Percentiles rank a stretch among this genome's conserved stretches.
phyloP scores from a whole-genome alignment of 2,888 invertebrate species.

The Pheosia tremula region DNA sequence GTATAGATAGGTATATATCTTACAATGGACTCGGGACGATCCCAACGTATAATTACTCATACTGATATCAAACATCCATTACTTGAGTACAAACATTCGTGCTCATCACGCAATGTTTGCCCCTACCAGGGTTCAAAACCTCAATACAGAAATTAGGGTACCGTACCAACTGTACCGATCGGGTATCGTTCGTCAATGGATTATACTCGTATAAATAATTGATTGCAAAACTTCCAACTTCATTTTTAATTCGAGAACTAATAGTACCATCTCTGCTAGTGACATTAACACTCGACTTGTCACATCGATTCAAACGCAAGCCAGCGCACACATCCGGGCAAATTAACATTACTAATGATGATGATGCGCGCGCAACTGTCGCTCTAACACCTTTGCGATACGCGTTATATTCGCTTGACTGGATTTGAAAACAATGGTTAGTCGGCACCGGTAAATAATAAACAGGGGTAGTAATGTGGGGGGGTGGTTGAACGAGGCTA shows the following conservation, averaged over 20 bases:
- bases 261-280: slow-evolving; percentile 31
- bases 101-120: too few relatives aligned
- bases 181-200: too few relatives aligned
- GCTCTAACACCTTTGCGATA: slow-evolving; percentile 10
- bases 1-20: too few relatives aligned
- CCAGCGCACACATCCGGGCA: slow-evolving; percentile 28
- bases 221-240: neutral
- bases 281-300: slow-evolving; percentile 43
- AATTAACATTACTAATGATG: slow-evolving; percentile 42
- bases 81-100: too few relatives aligned
- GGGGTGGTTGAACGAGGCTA: neutral
- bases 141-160: too few relatives aligned
- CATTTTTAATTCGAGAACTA: slow-evolving; percentile 12
- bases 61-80: too few relatives aligned
- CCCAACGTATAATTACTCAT: too few relatives aligned
- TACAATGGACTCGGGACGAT: too few relatives aligned
- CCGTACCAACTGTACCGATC: too few relatives aligned
- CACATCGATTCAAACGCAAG: slow-evolving; percentile 42
- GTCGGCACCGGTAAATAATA: slow-evolving; percentile 11
- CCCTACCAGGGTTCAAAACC: too few relatives aligned
- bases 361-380: slow-evolving; percentile 21
- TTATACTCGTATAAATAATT: too few relatives aligned
- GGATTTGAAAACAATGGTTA: neutral
- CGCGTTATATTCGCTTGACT: slow-evolving; percentile 13
- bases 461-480: slow-evolving; percentile 8